These are phyloP conservation scores for Papilio demoleus DNA, from an alignment of 2,888 invertebrate genomes.

Conservation along the genomic window DNA sequence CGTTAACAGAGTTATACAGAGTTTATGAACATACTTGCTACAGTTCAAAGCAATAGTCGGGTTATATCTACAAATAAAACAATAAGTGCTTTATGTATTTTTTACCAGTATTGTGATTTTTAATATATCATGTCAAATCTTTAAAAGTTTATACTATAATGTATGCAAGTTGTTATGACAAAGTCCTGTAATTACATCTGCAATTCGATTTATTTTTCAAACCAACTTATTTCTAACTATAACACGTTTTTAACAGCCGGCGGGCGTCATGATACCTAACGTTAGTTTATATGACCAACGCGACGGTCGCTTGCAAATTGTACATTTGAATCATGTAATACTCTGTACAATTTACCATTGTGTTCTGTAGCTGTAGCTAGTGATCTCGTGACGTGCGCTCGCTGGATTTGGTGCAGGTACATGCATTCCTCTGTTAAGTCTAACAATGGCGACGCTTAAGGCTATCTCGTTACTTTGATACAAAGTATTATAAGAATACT, in stretches of 20 bases:
- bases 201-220: no score
- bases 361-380: constrained; percentile 49
- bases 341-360: no score
- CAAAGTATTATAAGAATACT: not conserved
- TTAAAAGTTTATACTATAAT: no score
- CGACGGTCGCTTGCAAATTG: not conserved
- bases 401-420: constrained; percentile 46
- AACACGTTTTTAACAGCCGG: not conserved
- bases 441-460: constrained; percentile 47
- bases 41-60: not conserved
- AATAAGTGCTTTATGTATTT: not conserved
- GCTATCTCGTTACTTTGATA: constrained; percentile 41
- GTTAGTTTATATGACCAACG: not conserved
- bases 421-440: constrained; percentile 31
- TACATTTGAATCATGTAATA: constrained; percentile 51
- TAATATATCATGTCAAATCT: no score
- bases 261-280: not conserved
- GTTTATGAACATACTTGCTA: constrained; percentile 16
- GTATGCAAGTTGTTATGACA: no score
- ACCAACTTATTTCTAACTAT: not conserved
- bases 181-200: no score
- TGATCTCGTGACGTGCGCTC: constrained; percentile 46
- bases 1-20: constrained; percentile 8
- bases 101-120: not conserved
- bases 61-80: constrained; percentile 3